phyloP scores from a whole-genome alignment of 2,113 vertebrate genomes.

The Rhodinocichla rosea region DNA sequence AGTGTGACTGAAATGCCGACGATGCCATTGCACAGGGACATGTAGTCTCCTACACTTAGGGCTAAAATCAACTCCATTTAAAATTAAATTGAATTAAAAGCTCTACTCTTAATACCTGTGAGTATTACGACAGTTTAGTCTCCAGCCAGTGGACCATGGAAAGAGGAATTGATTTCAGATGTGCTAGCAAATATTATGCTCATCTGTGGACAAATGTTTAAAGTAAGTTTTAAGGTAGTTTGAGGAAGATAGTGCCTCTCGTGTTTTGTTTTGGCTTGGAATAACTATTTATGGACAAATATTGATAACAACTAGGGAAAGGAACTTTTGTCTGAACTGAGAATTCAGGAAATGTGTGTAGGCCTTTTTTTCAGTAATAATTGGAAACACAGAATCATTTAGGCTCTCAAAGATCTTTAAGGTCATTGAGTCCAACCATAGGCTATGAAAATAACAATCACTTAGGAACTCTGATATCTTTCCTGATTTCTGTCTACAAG shows the following conservation, averaged over 20 bases:
- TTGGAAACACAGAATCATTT: neutral
- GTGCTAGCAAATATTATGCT: neutral
- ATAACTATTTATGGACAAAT: neutral
- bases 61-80: neutral
- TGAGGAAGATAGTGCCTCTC: neutral
- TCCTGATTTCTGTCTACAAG: neutral
- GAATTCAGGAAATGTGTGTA: neutral
- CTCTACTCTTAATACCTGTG: neutral
- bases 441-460: neutral
- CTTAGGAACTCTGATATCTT: no score
- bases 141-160: neutral
- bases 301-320: neutral
- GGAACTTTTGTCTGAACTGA: neutral
- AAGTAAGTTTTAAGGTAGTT: neutral
- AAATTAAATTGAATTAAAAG: neutral
- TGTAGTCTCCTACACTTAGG: neutral
- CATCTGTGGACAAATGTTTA: neutral
- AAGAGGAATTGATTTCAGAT: neutral
- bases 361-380: neutral
- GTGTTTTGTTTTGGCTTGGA: neutral
- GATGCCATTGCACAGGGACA: neutral
- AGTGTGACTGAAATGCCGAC: conserved; percentile 17
- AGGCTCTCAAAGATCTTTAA: neutral
- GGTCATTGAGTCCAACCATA: no score
- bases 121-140: conserved; percentile 2